Evolutionary conservation across 1,140 invertebrate species (phyloP).

Genomic region (Paraescarpia echinospica): DNA sequence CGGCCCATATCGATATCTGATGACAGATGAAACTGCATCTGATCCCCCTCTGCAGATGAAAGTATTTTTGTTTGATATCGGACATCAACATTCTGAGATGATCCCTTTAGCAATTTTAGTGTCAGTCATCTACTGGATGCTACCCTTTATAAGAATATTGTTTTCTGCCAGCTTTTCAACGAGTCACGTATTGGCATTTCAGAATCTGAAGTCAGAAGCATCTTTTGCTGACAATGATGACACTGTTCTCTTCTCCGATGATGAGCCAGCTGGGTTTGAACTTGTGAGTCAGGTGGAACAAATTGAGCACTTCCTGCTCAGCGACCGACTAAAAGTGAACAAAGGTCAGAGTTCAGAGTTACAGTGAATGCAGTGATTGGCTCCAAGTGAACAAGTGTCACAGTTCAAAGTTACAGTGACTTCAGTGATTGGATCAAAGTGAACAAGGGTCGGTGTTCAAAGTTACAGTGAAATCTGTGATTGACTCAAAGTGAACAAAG

Average conservation of each 20-base stretch:
- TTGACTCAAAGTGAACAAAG: neutral
- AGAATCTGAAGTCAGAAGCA: neutral
- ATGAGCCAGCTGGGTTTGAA: neutral
- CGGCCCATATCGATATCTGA: too few species aligned
- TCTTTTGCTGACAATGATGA: neutral
- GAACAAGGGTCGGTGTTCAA: neutral
- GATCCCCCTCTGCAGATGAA: too few species aligned
- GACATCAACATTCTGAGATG: too few species aligned
- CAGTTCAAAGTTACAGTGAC: neutral
- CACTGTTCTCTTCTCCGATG: neutral
- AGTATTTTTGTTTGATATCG: too few species aligned
- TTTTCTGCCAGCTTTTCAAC: neutral
- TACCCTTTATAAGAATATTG: neutral
- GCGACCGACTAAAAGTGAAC: neutral
- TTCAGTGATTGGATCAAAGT: neutral
- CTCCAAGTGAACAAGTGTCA: neutral
- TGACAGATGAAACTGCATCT: too few species aligned
- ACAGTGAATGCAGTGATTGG: neutral
- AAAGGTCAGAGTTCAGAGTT: neutral
- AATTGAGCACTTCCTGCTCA: neutral
- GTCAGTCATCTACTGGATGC: too few species aligned
- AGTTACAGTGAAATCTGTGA: neutral
- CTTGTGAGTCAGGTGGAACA: neutral
- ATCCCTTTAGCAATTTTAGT: too few species aligned
- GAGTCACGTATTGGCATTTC: neutral